Percentiles rank a stretch among this genome's conserved stretches.
These are phyloP conservation scores for Andrena flavipes DNA, from an alignment of 2,888 invertebrate species.

Conservation along the genomic window DNA sequence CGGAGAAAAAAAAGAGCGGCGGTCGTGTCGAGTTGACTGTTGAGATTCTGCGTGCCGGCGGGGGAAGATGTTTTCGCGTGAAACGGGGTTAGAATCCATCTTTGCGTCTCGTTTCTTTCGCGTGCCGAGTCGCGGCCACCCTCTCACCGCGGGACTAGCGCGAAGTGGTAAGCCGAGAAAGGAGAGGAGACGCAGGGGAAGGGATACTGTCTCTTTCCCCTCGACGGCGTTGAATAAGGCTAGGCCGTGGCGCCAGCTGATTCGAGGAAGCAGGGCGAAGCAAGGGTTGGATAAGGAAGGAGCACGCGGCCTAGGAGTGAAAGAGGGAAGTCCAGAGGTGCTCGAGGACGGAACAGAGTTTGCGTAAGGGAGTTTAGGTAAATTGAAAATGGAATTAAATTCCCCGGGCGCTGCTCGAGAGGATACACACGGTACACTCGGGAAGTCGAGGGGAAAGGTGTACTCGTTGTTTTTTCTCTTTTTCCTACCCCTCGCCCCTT, in stretches of 20 bases:
- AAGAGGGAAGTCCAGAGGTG: conserved; percentile 57
- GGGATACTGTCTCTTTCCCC: conserved; percentile 20
- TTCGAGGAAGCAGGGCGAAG: conserved; percentile 40
- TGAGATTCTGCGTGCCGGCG: conserved; percentile 41
- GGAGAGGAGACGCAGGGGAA: neutral
- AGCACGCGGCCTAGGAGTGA: conserved; percentile 10
- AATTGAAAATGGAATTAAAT: conserved; percentile 82
- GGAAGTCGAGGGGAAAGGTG: conserved; percentile 69
- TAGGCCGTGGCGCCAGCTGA: conserved; percentile 23
- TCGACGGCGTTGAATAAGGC: conserved; percentile 41
- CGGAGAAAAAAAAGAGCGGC: conserved; percentile 6
- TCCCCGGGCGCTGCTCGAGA: conserved; percentile 70
- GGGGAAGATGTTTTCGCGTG: conserved; percentile 42
- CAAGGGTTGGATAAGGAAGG: conserved; percentile 16
- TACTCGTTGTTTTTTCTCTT: conserved; percentile 41
- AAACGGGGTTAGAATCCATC: conserved; percentile 44
- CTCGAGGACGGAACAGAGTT: conserved; percentile 69
- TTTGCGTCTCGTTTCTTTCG: neutral
- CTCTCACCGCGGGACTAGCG: neutral
- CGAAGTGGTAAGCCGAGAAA: neutral
- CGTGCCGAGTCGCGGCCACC: too few species aligned
- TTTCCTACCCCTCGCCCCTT: neutral
- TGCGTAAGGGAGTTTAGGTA: conserved; percentile 78
- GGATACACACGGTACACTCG: conserved; percentile 66
- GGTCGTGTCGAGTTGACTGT: conserved; percentile 17